Conservation (phyloP, 2,113 vertebrate species). For the Cnemophilus loriae region DNA sequence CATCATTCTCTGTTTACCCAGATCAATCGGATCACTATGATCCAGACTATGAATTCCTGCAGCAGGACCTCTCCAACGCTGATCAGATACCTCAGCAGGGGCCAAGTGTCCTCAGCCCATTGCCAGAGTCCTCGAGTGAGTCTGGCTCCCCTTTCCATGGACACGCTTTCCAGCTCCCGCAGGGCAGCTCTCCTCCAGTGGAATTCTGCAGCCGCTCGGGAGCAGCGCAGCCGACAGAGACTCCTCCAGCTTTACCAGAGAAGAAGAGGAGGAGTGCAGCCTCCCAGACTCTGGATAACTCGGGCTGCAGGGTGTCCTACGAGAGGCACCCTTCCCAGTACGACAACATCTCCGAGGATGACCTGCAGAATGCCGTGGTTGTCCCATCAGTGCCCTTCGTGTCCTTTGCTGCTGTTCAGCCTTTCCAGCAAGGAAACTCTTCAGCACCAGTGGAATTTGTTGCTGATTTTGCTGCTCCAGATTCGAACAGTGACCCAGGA, state of each 20-base stretch:
- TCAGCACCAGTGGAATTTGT: conserved; percentile 71
- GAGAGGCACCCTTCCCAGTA: conserved; percentile 92
- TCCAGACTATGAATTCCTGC: conserved; percentile 96
- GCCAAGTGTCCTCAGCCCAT: conserved; percentile 82
- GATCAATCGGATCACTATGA: conserved; percentile 98
- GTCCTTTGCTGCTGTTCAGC: conserved; percentile 79
- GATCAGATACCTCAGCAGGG: conserved; percentile 82
- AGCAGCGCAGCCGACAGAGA: conserved; percentile 61
- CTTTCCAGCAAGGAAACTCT: conserved; percentile 82
- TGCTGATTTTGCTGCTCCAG: conserved; percentile 73
- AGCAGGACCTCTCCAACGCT: conserved; percentile 89
- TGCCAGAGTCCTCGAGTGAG: conserved; percentile 89
- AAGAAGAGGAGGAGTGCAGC: conserved; percentile 90
- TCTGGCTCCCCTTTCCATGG: conserved; percentile 82
- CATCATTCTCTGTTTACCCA: conserved; percentile 40
- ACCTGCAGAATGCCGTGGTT: conserved; percentile 64
- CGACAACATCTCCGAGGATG: conserved; percentile 91
- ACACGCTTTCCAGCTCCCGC: conserved; percentile 75
- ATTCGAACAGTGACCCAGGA: conserved; percentile 72
- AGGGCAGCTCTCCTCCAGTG: conserved; percentile 55
- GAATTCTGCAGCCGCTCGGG: conserved; percentile 36
- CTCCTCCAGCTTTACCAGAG: conserved; percentile 89
- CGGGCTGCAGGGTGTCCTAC: conserved; percentile 75
- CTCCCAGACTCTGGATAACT: conserved; percentile 68
- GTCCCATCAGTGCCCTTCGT: conserved; percentile 71